A percentile compares a stretch with the other conserved stretches of the same genome.
Conservation (phyloP, 2,888 invertebrate species). For the Calephelis perditalis region DNA sequence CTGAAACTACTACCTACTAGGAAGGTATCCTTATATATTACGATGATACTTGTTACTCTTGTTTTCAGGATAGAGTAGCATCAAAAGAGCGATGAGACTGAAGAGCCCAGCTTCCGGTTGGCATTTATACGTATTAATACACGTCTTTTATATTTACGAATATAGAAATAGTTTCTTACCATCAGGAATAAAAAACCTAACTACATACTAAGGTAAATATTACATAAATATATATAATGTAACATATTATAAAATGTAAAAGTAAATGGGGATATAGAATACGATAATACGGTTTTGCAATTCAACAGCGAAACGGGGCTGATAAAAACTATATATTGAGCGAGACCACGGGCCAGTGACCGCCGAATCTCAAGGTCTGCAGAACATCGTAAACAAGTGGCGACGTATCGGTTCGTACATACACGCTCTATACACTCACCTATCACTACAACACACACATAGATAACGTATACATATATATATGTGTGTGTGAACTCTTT, state of each 20-base stretch:
- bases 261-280: conserved; percentile 19
- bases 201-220: background rate
- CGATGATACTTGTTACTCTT: no score
- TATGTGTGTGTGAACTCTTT: background rate
- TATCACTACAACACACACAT: background rate
- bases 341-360: conserved; percentile 66
- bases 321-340: conserved; percentile 51
- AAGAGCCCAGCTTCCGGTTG: no score
- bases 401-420: conserved; percentile 35
- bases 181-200: no score
- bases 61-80: no score
- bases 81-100: no score
- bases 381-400: conserved; percentile 69
- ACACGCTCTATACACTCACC: conserved; percentile 22
- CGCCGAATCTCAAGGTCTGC: conserved; percentile 75
- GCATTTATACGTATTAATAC: no score
- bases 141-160: no score
- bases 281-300: conserved; percentile 15
- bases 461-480: conserved; percentile 7
- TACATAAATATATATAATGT: conserved; percentile 3
- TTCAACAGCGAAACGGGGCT: conserved; percentile 28
- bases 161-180: no score
- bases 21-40: no score
- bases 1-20: no score
- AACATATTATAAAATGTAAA: conserved; percentile 12